Conservation (phyloP, 2,797 vertebrate genomes). For the Naso thynnoides region DNA sequence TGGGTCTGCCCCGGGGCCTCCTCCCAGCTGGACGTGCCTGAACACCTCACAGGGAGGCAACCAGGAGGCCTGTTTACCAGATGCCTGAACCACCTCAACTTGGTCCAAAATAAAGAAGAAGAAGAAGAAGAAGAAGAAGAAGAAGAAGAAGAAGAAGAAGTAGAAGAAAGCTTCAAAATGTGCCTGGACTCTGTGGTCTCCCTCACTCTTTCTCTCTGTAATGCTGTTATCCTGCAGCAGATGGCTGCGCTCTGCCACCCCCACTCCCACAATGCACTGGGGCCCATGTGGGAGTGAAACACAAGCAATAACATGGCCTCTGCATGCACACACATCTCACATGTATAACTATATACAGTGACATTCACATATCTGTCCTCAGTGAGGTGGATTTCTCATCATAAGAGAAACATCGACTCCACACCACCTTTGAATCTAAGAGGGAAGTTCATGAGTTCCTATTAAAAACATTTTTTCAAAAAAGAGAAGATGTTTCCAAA, state of each 20-base stretch:
- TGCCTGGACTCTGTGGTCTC: neutral
- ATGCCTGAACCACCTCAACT: no score
- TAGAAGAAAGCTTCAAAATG: no score
- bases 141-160: no score
- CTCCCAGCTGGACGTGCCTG: no score
- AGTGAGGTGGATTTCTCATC: neutral
- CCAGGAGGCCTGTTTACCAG: no score
- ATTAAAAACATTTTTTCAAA: neutral
- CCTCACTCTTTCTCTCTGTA: constrained; percentile 37
- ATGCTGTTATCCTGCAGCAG: constrained; percentile 59
- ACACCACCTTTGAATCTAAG: neutral
- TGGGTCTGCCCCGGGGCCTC: no score
- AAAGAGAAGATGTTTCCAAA: neutral
- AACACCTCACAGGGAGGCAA: no score
- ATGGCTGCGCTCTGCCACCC: constrained; percentile 63
- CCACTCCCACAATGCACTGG: constrained; percentile 65
- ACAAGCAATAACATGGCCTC: constrained; percentile 50
- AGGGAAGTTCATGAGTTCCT: neutral
- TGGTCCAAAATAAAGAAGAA: no score
- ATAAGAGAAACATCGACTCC: neutral
- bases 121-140: no score
- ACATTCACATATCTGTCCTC: constrained; percentile 28
- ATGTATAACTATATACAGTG: constrained; percentile 36
- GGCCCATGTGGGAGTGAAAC: constrained; percentile 55
- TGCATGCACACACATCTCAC: constrained; percentile 42